A percentile compares a stretch with the other conserved stretches of the same genome.
phyloP scores from a whole-genome alignment of 1,140 invertebrate genomes.

The Drosophila kepulauana region DNA sequence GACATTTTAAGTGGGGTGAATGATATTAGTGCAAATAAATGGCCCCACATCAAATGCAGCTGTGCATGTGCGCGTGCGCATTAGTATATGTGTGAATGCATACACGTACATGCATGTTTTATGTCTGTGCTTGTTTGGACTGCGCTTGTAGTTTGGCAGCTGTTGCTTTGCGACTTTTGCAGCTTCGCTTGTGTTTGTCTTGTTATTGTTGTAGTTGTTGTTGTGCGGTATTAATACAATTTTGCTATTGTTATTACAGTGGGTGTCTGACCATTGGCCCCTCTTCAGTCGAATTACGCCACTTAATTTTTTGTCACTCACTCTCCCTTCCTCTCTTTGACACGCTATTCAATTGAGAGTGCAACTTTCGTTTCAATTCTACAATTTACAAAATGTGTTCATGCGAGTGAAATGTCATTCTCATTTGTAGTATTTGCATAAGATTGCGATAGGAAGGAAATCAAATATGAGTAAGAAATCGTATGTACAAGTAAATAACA shows the following conservation, averaged over 20 bases:
- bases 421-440: slow-evolving; percentile 57
- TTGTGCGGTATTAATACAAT: slow-evolving; percentile 71
- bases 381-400: slow-evolving; percentile 42
- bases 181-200: slow-evolving; percentile 2
- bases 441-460: slow-evolving; percentile 18
- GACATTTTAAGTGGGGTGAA: slow-evolving; percentile 83
- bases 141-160: slow-evolving; percentile 45
- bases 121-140: slow-evolving; percentile 12
- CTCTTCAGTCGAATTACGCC: slow-evolving; percentile 49
- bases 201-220: slow-evolving; percentile 39
- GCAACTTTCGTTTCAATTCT: slow-evolving; percentile 51
- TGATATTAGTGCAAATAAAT: slow-evolving; percentile 82
- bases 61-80: slow-evolving; percentile 23
- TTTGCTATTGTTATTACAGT: slow-evolving; percentile 54
- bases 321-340: slow-evolving; percentile 31
- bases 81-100: slow-evolving; percentile 16
- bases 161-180: slow-evolving; percentile 4
- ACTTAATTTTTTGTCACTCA: slow-evolving; percentile 62
- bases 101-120: slow-evolving; percentile 7
- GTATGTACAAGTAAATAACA: slow-evolving; percentile 14
- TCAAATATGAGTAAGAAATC: slow-evolving; percentile 53
- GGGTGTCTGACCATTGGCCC: slow-evolving; percentile 54
- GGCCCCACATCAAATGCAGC: slow-evolving; percentile 72
- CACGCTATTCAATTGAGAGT: slow-evolving; percentile 64
- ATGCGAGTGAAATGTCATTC: slow-evolving; percentile 34